A percentile compares a stretch with the other conserved stretches of the same genome.
phyloP scores from a whole-genome alignment of 2,797 vertebrate species.

The Rhabdophis nuchalis region DNA sequence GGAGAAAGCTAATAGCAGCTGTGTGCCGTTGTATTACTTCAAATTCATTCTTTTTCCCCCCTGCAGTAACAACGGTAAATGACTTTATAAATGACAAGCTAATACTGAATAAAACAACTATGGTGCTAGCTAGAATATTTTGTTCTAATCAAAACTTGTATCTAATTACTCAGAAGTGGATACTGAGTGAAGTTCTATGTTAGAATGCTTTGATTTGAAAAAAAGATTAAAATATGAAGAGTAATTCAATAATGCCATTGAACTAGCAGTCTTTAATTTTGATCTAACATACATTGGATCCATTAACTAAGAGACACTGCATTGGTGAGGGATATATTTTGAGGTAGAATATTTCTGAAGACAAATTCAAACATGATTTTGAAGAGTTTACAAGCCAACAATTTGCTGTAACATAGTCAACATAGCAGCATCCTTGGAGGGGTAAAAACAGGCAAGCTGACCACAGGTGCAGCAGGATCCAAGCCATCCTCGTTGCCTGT shows the following conservation, averaged over 20 bases:
- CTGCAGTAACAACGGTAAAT: background rate
- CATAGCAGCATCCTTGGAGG: background rate
- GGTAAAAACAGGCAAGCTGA: background rate
- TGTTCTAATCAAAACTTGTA: background rate
- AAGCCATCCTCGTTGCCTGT: background rate
- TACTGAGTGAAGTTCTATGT: background rate
- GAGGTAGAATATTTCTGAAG: background rate
- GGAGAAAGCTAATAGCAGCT: background rate
- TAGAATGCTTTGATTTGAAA: background rate
- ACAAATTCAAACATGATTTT: background rate
- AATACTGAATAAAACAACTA: background rate
- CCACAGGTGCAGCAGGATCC: background rate
- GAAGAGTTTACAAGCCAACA: background rate
- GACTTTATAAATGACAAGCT: slow-evolving; percentile 35
- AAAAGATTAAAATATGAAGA: background rate
- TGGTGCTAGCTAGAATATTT: background rate
- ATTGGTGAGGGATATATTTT: background rate
- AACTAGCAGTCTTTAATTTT: background rate
- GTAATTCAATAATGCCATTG: background rate
- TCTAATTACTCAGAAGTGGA: background rate
- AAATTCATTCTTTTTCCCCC: background rate
- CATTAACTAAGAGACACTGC: background rate
- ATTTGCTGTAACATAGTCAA: background rate
- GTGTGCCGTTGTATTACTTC: background rate
- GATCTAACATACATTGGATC: too few relatives aligned